Percentiles rank a stretch among this genome's conserved stretches.
phyloP scores from a whole-genome alignment of 2,113 vertebrate genomes.

The Gambusia holbrooki region DNA sequence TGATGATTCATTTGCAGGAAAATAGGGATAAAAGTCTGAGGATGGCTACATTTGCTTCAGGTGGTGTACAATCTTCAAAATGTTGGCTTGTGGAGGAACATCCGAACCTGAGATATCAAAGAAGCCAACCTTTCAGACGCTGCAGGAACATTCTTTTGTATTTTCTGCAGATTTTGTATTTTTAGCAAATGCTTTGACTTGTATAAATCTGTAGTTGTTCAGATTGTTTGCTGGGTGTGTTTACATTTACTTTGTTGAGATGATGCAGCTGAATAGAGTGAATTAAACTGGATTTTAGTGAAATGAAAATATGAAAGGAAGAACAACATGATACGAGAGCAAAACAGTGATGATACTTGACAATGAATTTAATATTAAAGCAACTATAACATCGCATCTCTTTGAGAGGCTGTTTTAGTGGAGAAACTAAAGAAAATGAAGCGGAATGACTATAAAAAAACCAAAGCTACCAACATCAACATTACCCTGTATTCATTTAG shows the following conservation, averaged over 20 bases:
- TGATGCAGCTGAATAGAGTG: constrained; percentile 8
- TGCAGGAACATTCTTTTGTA: neutral
- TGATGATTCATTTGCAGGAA: neutral
- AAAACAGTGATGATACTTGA: constrained; percentile 12
- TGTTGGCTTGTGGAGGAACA: neutral
- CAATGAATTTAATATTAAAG: constrained; percentile 49
- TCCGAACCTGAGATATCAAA: neutral
- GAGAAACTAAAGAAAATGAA: constrained; percentile 25
- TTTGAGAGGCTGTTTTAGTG: constrained; percentile 37
- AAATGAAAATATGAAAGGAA: constrained; percentile 17
- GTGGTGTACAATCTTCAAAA: neutral
- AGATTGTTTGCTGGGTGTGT: no score
- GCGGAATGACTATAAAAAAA: neutral
- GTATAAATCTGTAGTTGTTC: no score
- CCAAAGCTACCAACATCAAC: neutral
- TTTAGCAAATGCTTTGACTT: no score
- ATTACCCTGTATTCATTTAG: constrained; percentile 7
- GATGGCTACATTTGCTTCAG: neutral
- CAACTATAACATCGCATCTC: constrained; percentile 19
- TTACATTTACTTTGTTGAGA: neutral
- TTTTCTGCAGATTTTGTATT: no score
- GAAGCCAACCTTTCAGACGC: neutral
- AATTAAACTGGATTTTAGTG: constrained; percentile 21
- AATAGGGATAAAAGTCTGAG: neutral
- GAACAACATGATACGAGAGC: no score